A percentile compares a stretch with the other conserved stretches of the same genome.
Evolutionary conservation across 2,113 vertebrate species (phyloP).

Genomic region (Campylomormyrus numenius): DNA sequence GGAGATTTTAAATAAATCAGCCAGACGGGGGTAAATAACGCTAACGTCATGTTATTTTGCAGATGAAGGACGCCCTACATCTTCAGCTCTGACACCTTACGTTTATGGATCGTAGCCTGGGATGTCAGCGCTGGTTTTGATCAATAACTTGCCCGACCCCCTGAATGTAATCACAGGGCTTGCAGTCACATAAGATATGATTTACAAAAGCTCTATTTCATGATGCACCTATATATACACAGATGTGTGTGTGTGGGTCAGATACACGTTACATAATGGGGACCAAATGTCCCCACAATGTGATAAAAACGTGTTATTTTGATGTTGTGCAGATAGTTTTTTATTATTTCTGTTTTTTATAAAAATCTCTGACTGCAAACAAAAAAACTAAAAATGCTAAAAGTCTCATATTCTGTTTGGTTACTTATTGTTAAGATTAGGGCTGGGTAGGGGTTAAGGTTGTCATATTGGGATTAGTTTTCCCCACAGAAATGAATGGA

Average conservation of each 20-base stretch:
- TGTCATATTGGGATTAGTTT: too few relatives aligned
- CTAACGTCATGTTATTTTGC: neutral
- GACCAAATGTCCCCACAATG: too few relatives aligned
- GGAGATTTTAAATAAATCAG: conserved; percentile 7
- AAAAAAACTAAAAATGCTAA: neutral
- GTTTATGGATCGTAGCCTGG: neutral
- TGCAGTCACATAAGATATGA: neutral
- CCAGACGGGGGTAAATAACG: neutral
- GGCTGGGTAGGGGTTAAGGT: too few relatives aligned
- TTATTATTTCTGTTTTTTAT: neutral
- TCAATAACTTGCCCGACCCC: neutral
- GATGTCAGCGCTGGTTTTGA: neutral
- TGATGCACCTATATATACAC: neutral
- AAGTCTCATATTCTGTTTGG: neutral
- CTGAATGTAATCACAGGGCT: conserved; percentile 5
- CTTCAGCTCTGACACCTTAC: neutral
- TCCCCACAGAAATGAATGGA: too few relatives aligned
- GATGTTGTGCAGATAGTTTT: neutral
- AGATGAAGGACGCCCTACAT: conserved; percentile 2
- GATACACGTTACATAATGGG: too few relatives aligned
- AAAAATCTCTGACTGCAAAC: neutral
- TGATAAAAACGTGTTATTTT: neutral
- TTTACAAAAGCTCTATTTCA: neutral
- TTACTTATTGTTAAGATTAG: too few relatives aligned
- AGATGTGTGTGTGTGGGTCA: too few relatives aligned